Base-by-base conservation (phyloP, 2,888 invertebrate species). In the Zygothrica quintamaculata region DNA sequence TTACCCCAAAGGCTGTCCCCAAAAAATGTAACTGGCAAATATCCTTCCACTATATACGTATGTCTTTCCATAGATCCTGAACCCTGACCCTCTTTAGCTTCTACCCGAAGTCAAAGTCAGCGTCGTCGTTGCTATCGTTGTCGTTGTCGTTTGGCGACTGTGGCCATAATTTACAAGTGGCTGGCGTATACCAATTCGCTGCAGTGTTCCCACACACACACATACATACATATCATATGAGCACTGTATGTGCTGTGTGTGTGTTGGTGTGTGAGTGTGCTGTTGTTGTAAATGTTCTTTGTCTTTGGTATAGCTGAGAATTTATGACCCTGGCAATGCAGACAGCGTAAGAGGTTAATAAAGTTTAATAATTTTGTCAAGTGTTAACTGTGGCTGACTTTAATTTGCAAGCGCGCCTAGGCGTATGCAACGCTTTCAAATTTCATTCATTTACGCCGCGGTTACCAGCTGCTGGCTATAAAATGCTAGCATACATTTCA, bases 321-420 rank as follows among this genome's bases (percentile, higher is more conserved):
- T 80, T 80, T 80, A 80, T 80, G 69, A 57, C 33, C 40, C 55
- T 46, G 48, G 39, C 51, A 55, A 53, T 61, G 67, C 77, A 68
- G 71, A 65, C 85, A 68, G 36, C 60, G 65, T 65, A 62, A 65
- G 55, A 73, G 86, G 73, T 76, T 79, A 86, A 85, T 85, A 80
- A 80, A 85, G 76, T 76, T 75, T 69, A 67, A 86, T 85, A 80
- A 80, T 82, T 78, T 75, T 61, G 67, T 77, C 69, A 62, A 74
- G 74, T 77, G 71, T 74, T 70, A 77, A 81, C 74, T 70, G 64
- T 59, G 46, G 52, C 51, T 51, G 68, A 37, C 77, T 77, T 84
- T 68, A 80, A 77, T 79, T 66, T 59, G 48, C 16, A 8, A n/a
- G 31, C 31, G 40, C 65, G 62, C 53, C 65, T 70, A 70, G 65